phyloP scores from a whole-genome alignment of 2,888 invertebrate species.

The Hofmannophila pseudospretella region DNA sequence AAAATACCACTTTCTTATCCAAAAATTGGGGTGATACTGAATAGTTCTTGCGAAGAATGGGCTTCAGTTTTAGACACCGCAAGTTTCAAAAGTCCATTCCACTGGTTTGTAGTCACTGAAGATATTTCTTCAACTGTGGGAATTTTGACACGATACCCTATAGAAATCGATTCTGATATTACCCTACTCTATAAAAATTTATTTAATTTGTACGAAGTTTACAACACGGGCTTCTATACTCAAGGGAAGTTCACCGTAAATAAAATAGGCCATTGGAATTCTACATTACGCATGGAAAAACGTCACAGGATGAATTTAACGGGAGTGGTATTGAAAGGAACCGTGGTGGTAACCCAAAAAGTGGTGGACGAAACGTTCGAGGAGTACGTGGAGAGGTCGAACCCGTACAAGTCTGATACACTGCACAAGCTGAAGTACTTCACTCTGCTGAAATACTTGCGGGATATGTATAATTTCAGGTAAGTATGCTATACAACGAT shows the following conservation, averaged over 20 bases:
- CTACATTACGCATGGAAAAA: conserved; percentile 40
- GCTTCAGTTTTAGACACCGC: conserved; percentile 20
- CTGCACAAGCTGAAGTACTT: conserved; percentile 81
- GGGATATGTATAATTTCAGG: conserved; percentile 83
- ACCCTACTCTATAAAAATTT: conserved; percentile 35
- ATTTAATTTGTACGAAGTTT: conserved; percentile 61
- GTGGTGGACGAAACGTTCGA: conserved; percentile 59
- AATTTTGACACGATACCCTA: conserved; percentile 42
- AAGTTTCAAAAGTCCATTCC: conserved; percentile 35
- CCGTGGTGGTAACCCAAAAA: conserved; percentile 63
- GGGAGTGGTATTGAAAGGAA: conserved; percentile 73
- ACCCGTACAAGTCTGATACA: conserved; percentile 76
- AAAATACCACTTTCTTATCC: conserved; percentile 18
- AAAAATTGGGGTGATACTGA: conserved; percentile 43
- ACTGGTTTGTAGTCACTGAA: conserved; percentile 54
- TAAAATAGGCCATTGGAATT: conserved; percentile 67
- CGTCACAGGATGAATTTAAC: conserved; percentile 69
- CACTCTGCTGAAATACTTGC: conserved; percentile 72
- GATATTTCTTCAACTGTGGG: conserved; percentile 28
- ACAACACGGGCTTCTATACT: conserved; percentile 75
- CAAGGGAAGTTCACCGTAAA: conserved; percentile 68
- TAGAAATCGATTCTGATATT: conserved; percentile 69
- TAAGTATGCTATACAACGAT: too few relatives aligned
- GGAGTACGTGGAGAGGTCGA: conserved; percentile 70
- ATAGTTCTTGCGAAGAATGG: conserved; percentile 50